Evolutionary conservation across 2,888 invertebrate species (phyloP).

Genomic region (Belgica antarctica): DNA sequence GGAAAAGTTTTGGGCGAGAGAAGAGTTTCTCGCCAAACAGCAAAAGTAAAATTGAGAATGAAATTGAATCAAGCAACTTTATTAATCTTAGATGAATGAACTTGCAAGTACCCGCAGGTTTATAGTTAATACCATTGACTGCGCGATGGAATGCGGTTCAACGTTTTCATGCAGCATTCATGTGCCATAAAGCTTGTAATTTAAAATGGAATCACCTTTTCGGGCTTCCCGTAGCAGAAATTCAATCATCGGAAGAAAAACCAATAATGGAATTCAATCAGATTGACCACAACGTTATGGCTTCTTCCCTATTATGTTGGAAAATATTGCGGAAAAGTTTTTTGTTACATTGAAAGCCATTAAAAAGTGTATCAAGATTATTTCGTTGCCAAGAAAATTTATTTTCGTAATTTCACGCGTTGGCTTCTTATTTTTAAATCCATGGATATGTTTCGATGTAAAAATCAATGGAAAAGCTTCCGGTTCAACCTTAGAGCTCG

Average conservation of each 20-base stretch:
- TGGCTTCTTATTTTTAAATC: too few species aligned
- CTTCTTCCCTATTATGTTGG: background rate
- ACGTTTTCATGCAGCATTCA: background rate
- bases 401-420: too few species aligned
- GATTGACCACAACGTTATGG: conserved; percentile 13
- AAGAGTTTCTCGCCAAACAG: too few species aligned
- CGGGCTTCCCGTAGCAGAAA: background rate
- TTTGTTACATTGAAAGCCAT: conserved; percentile 2
- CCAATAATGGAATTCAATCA: conserved; percentile 17
- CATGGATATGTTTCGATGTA: too few species aligned
- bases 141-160: background rate
- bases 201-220: conserved; percentile 29
- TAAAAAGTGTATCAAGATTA: background rate
- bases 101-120: too few species aligned
- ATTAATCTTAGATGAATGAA: background rate
- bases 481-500: too few species aligned
- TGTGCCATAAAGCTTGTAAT: conserved; percentile 34
- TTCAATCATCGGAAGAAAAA: conserved; percentile 17
- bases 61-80: conserved; percentile 8
- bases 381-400: too few species aligned
- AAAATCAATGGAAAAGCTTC: too few species aligned
- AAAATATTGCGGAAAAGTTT: background rate
- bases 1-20: too few species aligned
- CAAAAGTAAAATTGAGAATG: too few species aligned
- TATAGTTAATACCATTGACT: too few species aligned